Percentiles rank a stretch among this genome's conserved stretches.
Conservation (phyloP, 2,113 vertebrate species). For the Xenopus tropicalis region UCB_Xtro_10.0 CM004448.2:144759501-144760000, state of each 20-base stretch:
- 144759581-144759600: not conserved
- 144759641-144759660: constrained; percentile 11
- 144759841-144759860: too few species aligned
- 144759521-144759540: too few species aligned
- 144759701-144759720: constrained; percentile 13
- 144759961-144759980: too few species aligned
- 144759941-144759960: too few species aligned
- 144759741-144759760: constrained; percentile 22
- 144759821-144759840: too few species aligned
- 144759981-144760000: too few species aligned
- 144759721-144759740: constrained; percentile 29
- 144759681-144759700: not conserved
- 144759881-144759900: too few species aligned
- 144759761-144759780: not conserved
- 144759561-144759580: not conserved
- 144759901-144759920: too few species aligned
- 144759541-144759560: too few species aligned
- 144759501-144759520: too few species aligned
- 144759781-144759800: not conserved
- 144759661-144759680: constrained; percentile 23
- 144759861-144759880: too few species aligned
- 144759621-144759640: constrained; percentile 27
- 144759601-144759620: constrained; percentile 7
- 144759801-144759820: not conserved
- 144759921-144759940: too few species aligned